phyloP scores from a whole-genome alignment of 2,113 vertebrate species.

The Trachemys scripta region DNA sequence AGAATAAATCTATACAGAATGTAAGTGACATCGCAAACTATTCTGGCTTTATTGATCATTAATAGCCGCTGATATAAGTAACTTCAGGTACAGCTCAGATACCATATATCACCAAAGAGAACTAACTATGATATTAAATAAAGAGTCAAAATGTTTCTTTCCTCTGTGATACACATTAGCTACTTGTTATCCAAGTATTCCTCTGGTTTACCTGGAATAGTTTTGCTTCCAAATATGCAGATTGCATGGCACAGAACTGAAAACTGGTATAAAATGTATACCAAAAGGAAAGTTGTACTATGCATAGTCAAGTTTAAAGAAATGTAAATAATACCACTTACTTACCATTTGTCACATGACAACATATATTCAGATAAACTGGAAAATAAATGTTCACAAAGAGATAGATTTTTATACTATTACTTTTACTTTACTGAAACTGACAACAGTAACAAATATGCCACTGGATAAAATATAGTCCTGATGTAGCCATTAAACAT shows the following conservation, averaged over 20 bases:
- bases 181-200: neutral
- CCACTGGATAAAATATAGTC: neutral
- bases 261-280: neutral
- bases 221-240: neutral
- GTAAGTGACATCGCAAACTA: accelerated
- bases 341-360: neutral
- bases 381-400: neutral
- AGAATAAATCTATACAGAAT: neutral
- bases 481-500: neutral
- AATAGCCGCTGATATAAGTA: neutral
- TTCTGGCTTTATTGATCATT: neutral
- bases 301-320: neutral
- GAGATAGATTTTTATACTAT: neutral
- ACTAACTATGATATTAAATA: neutral
- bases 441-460: neutral
- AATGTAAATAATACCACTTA: neutral
- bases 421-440: neutral
- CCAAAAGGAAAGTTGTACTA: neutral
- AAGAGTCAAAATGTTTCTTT: neutral
- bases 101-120: neutral
- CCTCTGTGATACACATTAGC: neutral
- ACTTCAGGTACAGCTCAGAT: neutral
- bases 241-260: neutral
- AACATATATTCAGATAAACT: neutral
- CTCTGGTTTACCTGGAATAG: neutral